Evolutionary conservation across 2,888 invertebrate species (phyloP), one percentile per base, ranked within the genome.

Genomic region (Ophion ventricosus): DNA sequence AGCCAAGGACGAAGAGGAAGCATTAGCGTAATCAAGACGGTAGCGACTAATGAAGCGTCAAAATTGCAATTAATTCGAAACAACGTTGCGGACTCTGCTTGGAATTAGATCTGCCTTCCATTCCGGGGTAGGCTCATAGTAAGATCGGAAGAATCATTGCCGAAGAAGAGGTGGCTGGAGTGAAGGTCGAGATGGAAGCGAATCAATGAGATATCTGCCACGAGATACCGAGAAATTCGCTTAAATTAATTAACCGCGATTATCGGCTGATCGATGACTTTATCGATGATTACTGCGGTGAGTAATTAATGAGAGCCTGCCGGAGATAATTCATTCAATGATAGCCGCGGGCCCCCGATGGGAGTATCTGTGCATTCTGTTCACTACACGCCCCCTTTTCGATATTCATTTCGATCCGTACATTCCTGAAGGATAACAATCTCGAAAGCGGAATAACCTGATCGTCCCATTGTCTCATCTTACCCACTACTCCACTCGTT

Each of bases 401-500:
- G 26, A 26, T 49, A 78, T 78, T 43, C 61, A 61, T 70, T 78
- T 11, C 69, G 49, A 69, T 26, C 43, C 35, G 5, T 35, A 35
- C 35, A 35, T 35, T 35, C 35, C 35, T 7, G 1, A 35, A 35
- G 35, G 35, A 35, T 14, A 29, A 43, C 57, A 75, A 43, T 63
- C 54, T 35, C 64, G 20, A 64, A 75, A 64, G 75, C 64, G 56
- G 54, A 75, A 75, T 75, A 56, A 75, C 23, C 75, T 64, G 23
- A 25, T 77, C 72, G 40, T 76, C 72, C 72, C 80, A 23, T 43
- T 64, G 29, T 35, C 63, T 66, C 66, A 70, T 63, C 54, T 57
- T 61, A 29, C 26, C 72, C 59, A 83, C 72, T 80, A 80, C 80
- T 83, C 80, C 76, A 83, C 70, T 80, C 72, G 69, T 35, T 35